Evolutionary conservation across 2,888 invertebrate genomes (phyloP), one percentile per base, ranked within the genome.

Genomic region (Agrochola macilenta): DNA sequence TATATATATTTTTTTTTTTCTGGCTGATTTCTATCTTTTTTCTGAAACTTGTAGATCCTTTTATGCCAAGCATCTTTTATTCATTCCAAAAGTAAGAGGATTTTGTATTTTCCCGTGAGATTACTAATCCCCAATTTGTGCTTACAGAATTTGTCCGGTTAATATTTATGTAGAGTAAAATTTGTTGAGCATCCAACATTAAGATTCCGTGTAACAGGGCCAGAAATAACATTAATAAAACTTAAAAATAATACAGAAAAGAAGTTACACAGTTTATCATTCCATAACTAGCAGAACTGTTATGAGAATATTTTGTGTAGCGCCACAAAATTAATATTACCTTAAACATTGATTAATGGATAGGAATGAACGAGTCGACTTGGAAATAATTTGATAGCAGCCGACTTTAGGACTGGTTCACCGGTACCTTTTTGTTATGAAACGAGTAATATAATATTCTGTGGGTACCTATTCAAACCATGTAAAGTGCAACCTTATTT

Each of bases 281-380:
- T 71, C 64, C 23, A 2, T 72, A 87, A 78, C 78, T 52, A 72
- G 75, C 35, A 30, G 58, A 76, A 75, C 58, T 46, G 61, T 79
- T 74, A 43, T 78, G 57, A 61, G 64, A 84, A 84, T 66, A 75
- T 76, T 81, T 76, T 74, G 66, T 78, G 78, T 70, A 79, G 70
- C 81, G 76, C 74, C 71, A 81, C 71, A 63, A 80, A 81, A 87
- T 82, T 82, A 88, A 87, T 87, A 79, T 80, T 73, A 81, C 80
- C 74, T 87, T 73, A 85, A 85, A 86, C 76, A 69, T 79, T 88
- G 88, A 88, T 88, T 87, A 88, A 87, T 87, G 86, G 71, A 39
- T 52, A 43, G 54, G 58, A 69, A 78, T 54, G 65, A 77, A 78
- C 49, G 69, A 68, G 78, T 70, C 43, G 81, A 79, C 77, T 83